Percentiles rank a stretch among this genome's conserved stretches.
Evolutionary conservation across 2,113 vertebrate genomes (phyloP).

Genomic region (Perognathus longimembris): DNA sequence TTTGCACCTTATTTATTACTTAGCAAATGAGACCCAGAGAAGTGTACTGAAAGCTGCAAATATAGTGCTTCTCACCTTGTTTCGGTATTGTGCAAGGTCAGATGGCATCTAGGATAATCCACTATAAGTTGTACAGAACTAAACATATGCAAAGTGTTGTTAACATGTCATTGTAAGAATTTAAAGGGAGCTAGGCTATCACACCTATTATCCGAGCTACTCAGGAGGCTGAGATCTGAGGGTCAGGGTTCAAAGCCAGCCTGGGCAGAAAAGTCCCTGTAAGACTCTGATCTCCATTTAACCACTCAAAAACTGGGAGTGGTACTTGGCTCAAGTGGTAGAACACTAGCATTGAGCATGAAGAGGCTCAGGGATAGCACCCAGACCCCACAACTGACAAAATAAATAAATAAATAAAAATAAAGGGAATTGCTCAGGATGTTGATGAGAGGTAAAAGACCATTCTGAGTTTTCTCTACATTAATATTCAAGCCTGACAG

Average conservation of each 20-base stretch:
- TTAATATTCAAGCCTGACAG: not conserved
- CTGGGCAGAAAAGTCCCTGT: no score
- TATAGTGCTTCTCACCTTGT: not conserved
- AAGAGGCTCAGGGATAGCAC: no score
- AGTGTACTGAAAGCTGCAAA: not conserved
- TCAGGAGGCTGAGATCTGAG: no score
- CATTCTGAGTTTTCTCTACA: constrained; percentile 2
- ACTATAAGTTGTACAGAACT: not conserved
- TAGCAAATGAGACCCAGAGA: constrained; percentile 4
- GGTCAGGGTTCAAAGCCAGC: no score
- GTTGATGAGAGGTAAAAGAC: not conserved
- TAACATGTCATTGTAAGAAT: not conserved
- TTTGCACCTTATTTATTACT: constrained; percentile 35
- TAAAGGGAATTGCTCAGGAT: not conserved
- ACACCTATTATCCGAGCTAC: no score
- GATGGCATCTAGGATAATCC: not conserved
- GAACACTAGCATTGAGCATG: no score
- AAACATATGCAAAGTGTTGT: not conserved
- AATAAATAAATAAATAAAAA: no score
- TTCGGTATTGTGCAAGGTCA: constrained; percentile 45
- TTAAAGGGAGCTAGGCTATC: not conserved
- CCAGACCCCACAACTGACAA: no score
- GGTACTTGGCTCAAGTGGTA: no score
- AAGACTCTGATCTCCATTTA: no score
- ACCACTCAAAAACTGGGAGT: no score